These are phyloP conservation scores for Salticus scenicus DNA, from an alignment of 2,888 invertebrate genomes.

Conservation along the genomic window DNA sequence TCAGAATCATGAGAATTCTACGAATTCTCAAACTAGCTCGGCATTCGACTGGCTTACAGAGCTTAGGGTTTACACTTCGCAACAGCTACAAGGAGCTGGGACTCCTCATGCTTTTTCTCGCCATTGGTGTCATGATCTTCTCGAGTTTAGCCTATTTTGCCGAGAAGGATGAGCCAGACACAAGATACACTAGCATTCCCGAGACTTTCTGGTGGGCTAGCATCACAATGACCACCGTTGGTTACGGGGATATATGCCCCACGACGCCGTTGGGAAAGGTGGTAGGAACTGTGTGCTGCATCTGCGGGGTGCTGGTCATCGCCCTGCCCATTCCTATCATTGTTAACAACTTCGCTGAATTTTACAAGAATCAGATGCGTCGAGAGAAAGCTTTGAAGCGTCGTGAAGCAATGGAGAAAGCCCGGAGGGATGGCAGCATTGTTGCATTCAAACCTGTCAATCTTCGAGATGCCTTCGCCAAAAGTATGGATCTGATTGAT, in stretches of 20 bases:
- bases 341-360: constrained; percentile 99
- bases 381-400: constrained; percentile 98
- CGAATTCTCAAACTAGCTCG: constrained; percentile 96
- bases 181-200: constrained; percentile 98
- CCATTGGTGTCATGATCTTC: constrained; percentile 99
- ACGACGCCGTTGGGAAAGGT: constrained; percentile 98
- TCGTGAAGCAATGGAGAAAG: constrained; percentile 96
- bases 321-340: constrained; percentile 99
- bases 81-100: constrained; percentile 99
- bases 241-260: constrained; percentile 99
- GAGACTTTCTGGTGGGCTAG: constrained; percentile 99
- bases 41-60: constrained; percentile 98
- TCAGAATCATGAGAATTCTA: constrained; percentile 96
- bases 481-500: constrained; percentile 98
- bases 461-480: constrained; percentile 97
- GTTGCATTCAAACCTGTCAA: constrained; percentile 98
- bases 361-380: constrained; percentile 99
- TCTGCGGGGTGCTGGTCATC: constrained; percentile 99
- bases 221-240: constrained; percentile 98
- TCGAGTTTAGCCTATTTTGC: constrained; percentile 99
- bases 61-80: constrained; percentile 96
- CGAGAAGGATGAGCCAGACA: constrained; percentile 97
- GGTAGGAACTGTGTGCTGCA: constrained; percentile 99
- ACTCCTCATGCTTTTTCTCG: constrained; percentile 98
- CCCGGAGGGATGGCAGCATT: constrained; percentile 97